Percentiles rank a stretch among this genome's conserved stretches.
These are phyloP conservation scores for Equus quagga DNA, from an alignment of 2,113 vertebrate genomes.

Conservation along the genomic window DNA sequence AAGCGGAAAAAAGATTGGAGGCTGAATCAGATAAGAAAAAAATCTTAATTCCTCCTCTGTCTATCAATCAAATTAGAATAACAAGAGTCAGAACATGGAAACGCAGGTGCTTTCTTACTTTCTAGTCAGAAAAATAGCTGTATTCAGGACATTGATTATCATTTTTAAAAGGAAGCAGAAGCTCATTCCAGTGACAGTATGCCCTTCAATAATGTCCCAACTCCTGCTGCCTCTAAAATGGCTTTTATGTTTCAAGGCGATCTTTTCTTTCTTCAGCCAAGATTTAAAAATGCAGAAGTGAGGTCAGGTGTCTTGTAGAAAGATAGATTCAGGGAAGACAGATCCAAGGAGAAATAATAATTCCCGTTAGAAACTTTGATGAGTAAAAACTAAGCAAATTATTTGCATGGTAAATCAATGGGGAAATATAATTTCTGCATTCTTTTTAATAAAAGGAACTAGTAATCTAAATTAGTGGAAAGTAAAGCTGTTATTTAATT, in stretches of 20 bases:
- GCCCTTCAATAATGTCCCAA: not conserved
- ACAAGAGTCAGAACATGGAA: not conserved
- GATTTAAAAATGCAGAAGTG: not conserved
- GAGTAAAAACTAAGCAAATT: not conserved
- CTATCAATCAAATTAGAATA: conserved; percentile 26
- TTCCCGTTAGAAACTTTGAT: not conserved
- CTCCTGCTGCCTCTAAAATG: not conserved
- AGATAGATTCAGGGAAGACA: not conserved
- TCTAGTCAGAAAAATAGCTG: not conserved
- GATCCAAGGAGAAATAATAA: not conserved
- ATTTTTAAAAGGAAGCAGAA: conserved; percentile 41
- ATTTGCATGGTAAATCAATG: not conserved
- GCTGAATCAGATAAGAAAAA: not conserved
- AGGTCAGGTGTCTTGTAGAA: not conserved
- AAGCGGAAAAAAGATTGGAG: not conserved
- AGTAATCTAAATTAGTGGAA: not conserved
- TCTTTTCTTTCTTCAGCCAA: conserved; percentile 2
- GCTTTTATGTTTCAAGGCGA: conserved; percentile 6
- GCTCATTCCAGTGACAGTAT: conserved; percentile 31
- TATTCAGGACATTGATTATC: conserved; percentile 2
- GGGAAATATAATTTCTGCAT: conserved; percentile 15
- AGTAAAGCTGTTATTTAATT: not conserved
- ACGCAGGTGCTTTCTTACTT: not conserved
- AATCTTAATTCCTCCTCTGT: not conserved
- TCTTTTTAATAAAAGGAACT: not conserved